Percentiles rank a stretch among this genome's conserved stretches.
Conservation (phyloP, 2,113 vertebrate species). For the Australoheros scitulus region DNA sequence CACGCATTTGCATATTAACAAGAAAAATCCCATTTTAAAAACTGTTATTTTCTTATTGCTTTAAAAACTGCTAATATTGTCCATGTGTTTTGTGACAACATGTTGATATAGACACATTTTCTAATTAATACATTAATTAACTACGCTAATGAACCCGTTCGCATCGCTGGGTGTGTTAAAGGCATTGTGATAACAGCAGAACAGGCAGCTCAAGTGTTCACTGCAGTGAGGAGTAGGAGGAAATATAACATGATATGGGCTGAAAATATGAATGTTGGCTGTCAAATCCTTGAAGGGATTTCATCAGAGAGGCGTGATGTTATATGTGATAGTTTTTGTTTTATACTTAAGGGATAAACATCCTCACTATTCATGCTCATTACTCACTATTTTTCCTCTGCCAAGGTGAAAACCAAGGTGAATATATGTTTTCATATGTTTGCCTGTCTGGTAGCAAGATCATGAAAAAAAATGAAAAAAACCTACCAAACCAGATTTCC, state of each 20-base stretch:
- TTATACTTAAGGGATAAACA: neutral
- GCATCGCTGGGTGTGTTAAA: constrained; percentile 35
- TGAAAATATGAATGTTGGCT: neutral
- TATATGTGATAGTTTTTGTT: neutral
- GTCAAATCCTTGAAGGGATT: neutral
- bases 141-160: constrained; percentile 41
- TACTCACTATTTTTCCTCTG: neutral
- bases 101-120: constrained; percentile 54
- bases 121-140: constrained; percentile 59
- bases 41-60: constrained; percentile 1
- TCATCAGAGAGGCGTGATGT: neutral
- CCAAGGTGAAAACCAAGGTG: neutral
- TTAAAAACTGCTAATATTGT: neutral
- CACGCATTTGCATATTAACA: constrained; percentile 49
- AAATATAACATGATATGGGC: neutral
- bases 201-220: constrained; percentile 3
- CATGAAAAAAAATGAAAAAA: neutral
- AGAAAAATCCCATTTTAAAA: constrained; percentile 25
- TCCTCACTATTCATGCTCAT: neutral
- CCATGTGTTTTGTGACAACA: constrained; percentile 50
- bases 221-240: neutral
- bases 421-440: neutral
- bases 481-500: neutral
- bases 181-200: neutral
- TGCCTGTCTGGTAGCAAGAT: neutral